Evolutionary conservation across 2,888 invertebrate genomes (phyloP).

Genomic region (Thysanoteuthis rhombus): DNA sequence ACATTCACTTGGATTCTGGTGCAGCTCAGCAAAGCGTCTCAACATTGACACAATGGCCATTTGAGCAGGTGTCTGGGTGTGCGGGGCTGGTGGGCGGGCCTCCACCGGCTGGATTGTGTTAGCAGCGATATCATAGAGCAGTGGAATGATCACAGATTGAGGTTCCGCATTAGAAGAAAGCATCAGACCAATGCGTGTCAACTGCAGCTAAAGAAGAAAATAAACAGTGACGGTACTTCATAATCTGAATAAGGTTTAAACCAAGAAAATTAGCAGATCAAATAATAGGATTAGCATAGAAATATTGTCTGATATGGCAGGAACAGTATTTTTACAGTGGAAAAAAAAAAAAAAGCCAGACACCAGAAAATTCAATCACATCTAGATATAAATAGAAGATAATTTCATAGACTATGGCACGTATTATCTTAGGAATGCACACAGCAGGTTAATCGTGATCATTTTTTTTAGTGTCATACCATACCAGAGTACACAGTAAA

Average conservation of each 20-base stretch:
- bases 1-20: constrained; percentile 75
- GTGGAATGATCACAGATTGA: constrained; percentile 82
- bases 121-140: constrained; percentile 87
- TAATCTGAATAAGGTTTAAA: not conserved
- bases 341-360: too few species aligned
- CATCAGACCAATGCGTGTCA: constrained; percentile 75
- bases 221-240: not conserved
- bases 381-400: too few species aligned
- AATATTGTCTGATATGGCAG: too few species aligned
- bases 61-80: constrained; percentile 48
- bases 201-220: constrained; percentile 75
- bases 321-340: too few species aligned
- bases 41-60: constrained; percentile 59
- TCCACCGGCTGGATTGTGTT: constrained; percentile 75
- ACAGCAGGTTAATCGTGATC: too few species aligned
- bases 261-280: too few species aligned
- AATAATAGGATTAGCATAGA: too few species aligned
- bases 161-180: constrained; percentile 72
- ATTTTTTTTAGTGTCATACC: too few species aligned
- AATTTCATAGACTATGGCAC: too few species aligned
- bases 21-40: constrained; percentile 62
- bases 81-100: constrained; percentile 61
- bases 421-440: too few species aligned
- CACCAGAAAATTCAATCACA: too few species aligned
- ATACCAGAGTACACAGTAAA: too few species aligned